A percentile compares a stretch with the other conserved stretches of the same genome.
phyloP scores from a whole-genome alignment of 2,888 invertebrate species.

The Dinocampus coccinellae region DNA sequence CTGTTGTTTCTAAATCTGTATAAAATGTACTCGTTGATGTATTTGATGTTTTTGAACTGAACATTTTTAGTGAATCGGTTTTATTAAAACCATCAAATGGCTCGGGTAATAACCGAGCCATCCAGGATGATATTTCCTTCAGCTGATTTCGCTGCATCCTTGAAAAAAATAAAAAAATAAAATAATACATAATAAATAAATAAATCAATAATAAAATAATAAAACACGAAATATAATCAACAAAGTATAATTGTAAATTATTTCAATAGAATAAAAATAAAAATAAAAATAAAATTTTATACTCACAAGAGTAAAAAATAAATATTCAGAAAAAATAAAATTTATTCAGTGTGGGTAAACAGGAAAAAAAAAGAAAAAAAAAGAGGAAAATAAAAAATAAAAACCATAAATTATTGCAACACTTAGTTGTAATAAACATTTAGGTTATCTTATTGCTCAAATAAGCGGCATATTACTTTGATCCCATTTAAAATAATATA shows the following conservation, averaged over 20 bases:
- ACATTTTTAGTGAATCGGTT: slow-evolving; percentile 61
- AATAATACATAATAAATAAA: slow-evolving; percentile 19
- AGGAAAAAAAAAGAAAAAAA: background rate
- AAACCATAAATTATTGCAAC: background rate
- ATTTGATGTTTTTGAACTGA: slow-evolving; percentile 59
- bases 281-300: too few relatives aligned
- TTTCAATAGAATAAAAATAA: too few relatives aligned
- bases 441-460: background rate
- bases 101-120: slow-evolving; percentile 59
- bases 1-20: slow-evolving; percentile 57
- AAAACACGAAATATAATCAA: too few relatives aligned
- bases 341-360: too few relatives aligned
- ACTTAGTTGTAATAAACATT: background rate
- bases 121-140: slow-evolving; percentile 63
- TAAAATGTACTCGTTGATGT: slow-evolving; percentile 64
- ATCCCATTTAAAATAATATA: background rate
- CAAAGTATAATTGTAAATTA: too few relatives aligned
- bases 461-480: background rate
- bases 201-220: background rate
- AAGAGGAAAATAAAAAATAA: background rate
- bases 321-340: too few relatives aligned
- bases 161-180: background rate
- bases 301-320: background rate
- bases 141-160: slow-evolving; percentile 66
- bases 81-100: slow-evolving; percentile 54